Conservation (phyloP, 2,797 vertebrate genomes). For the Tachyglossus aculeatus region DNA sequence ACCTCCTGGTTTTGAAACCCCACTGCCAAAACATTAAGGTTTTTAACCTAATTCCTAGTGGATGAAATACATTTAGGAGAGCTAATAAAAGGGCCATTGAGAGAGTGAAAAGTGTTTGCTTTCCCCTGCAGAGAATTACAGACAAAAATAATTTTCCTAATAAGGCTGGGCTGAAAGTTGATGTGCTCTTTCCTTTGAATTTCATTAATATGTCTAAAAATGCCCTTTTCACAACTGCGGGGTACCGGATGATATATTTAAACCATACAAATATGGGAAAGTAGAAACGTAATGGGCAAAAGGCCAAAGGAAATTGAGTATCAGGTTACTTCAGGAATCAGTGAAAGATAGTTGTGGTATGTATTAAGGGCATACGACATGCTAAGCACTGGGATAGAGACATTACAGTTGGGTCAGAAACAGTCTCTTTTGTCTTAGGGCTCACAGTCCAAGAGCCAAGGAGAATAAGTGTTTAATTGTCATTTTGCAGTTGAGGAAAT, state of each 20-base stretch:
- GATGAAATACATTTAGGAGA: slow-evolving; percentile 40
- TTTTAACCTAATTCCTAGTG: neutral
- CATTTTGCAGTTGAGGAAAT: neutral
- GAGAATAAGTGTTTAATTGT: no score
- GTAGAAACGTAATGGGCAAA: slow-evolving; percentile 13
- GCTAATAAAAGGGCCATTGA: slow-evolving; percentile 50
- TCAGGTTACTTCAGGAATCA: no score
- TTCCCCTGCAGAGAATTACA: slow-evolving; percentile 19
- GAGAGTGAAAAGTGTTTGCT: slow-evolving; percentile 59
- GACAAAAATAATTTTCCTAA: slow-evolving; percentile 71
- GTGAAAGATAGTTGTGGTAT: no score
- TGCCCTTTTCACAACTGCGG: slow-evolving; percentile 17
- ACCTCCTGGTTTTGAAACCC: neutral
- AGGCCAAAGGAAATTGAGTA: neutral
- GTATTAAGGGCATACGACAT: neutral
- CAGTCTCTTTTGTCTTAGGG: no score
- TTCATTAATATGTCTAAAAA: slow-evolving; percentile 61
- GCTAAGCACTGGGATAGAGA: no score
- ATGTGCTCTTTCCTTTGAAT: slow-evolving; percentile 64
- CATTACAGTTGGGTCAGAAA: no score
- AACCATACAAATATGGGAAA: slow-evolving; percentile 10
- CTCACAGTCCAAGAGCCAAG: no score
- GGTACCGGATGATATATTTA: slow-evolving; percentile 25
- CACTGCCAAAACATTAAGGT: neutral
- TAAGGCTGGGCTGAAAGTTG: slow-evolving; percentile 71